Base-by-base conservation (phyloP, 2,888 invertebrate genomes). In the Ophion slaviceki region DNA sequence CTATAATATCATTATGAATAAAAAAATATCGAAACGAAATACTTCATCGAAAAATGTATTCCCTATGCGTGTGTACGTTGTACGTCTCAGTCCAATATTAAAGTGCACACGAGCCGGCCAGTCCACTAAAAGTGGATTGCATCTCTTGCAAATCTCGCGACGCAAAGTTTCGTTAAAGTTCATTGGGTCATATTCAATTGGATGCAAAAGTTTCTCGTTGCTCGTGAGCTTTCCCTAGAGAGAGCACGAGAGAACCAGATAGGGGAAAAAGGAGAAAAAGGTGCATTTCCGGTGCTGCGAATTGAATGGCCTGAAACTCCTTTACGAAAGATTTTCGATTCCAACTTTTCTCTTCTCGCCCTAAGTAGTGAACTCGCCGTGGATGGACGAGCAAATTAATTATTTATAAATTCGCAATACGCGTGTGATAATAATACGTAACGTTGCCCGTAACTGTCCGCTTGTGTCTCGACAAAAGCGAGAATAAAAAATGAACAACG, bases 111-210 rank as follows among this genome's bases (percentile, higher is more conserved):
- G 68, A 68, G 40, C 11, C 40, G 24, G 36, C 14, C 11, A 20
- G 24, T 68, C 68, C 11, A 68, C 45, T 45, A 6, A 5, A 68
- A 68, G 7, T 45, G 68, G 45, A 68, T 68, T 68, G 68, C 45
- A 24, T 10, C 45, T 7, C 8, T 40, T 8, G 8, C 40, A 8
- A 40, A 40, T 40, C 40, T 40, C 40, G 53, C 68, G 66, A 71
- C 67, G 62, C 61, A 78, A 75, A 85, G 10, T 70, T 85, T 80
- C 36, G 70, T 75, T 59, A 82, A 85, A 85, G 78, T 85, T 85
- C 70, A 78, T 71, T 70, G 84, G 84, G 80, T 81, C 84, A 81
- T 64, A 82, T 85, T 82, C 82, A 85, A 82, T 81, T 78, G 85
- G 66, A 75, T 59, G 74, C 70, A 70, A 66, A 85, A 85, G 80